Base-by-base conservation (phyloP, 1,140 invertebrate species). In the Anastatus disparis region DNA sequence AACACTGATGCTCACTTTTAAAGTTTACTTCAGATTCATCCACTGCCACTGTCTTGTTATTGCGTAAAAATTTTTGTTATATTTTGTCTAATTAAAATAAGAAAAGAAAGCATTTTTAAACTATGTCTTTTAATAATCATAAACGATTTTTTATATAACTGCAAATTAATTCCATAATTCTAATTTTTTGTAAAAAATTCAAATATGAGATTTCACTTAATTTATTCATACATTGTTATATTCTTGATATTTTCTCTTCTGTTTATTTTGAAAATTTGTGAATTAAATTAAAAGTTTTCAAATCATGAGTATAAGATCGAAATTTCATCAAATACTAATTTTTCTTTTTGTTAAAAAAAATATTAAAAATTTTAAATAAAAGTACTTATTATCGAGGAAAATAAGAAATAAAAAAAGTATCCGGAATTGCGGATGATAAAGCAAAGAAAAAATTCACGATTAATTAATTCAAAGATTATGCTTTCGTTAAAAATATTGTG, bases 21-120 rank as follows among this genome's bases (percentile, higher is more conserved):
- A 44, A 20, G 26, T 44, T 66, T 59, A 44, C 10, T 67, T 58
- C 27, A 69, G 22, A 69, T 53, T 69, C 56, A 61, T 61, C 58
- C 66, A 61, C 66, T 69, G 66, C 66, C 66, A 61, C 24, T 61
- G 8, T 68, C 12, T 48, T 15, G 8, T 61, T 53, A 29, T 29
- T 6, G 48, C 38, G 31, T 31, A 20, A n/a, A n/a, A n/a, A 35
- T 35, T 65, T 35, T 48, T 64, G 9, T 38, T n/a, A 27, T 53
- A 27, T 55, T 35, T 10, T 55, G 35, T 35, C 31, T 35, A 22
- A 55, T 35, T 35, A 55, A 3, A 2, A 35, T n/a, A n/a, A n/a
- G n/a, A n/a, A n/a, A n/a, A n/a, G n/a, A n/a, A n/a, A n/a, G n/a
- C n/a, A n/a, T n/a, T n/a, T n/a, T n/a, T n/a, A n/a, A n/a, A n/a